Evolutionary conservation across 2,113 vertebrate species (phyloP), one percentile per base, ranked within the genome.

Genomic region (Tyto alba): DNA sequence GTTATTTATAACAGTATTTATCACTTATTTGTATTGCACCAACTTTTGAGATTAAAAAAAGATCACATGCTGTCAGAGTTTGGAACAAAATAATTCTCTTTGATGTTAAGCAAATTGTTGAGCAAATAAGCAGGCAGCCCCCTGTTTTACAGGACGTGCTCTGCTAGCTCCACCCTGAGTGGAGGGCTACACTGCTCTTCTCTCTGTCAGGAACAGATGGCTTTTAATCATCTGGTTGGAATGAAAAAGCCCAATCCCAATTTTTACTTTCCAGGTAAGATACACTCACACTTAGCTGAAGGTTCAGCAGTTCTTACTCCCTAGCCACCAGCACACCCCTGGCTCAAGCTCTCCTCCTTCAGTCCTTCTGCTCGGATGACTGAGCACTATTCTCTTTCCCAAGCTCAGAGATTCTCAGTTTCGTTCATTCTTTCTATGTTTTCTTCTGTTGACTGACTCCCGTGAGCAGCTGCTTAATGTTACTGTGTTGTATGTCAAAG

Each of bases 261-360:
- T 52, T 87, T 50, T 60, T 45, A n/a, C 27, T 89, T 77, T 92
- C n/a, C 60, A 75, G 38, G 16, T 77, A 48, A 71, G 38, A 59
- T 7, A 41, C 4, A 48, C 7, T 38, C 17, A 11, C 18, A 2
- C 32, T 69, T 7, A 38, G 52, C 6, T 0, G 0, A 64, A 22
- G 30, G 47, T 48, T 81, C 68, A 68, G 34, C 47, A 38, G 13
- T 47, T 72, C 57, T 52, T 55, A 53, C 53, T 62, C 45, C 23
- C 64, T 48, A 66, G 48, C 8, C 32, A 48, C 30, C 36, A 38
- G 79, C 74, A 56, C 32, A 64, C 3, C 25, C 75, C 75, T 76
- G 71, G 71, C 27, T 79, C 74, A 66, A 27, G 10, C 29, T 62
- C 55, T 77, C 43, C 19, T 91, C 41, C 60, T 26, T n/a, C 60